Base-by-base conservation (phyloP, 2,888 invertebrate species). In the Amphipyra berbera region DNA sequence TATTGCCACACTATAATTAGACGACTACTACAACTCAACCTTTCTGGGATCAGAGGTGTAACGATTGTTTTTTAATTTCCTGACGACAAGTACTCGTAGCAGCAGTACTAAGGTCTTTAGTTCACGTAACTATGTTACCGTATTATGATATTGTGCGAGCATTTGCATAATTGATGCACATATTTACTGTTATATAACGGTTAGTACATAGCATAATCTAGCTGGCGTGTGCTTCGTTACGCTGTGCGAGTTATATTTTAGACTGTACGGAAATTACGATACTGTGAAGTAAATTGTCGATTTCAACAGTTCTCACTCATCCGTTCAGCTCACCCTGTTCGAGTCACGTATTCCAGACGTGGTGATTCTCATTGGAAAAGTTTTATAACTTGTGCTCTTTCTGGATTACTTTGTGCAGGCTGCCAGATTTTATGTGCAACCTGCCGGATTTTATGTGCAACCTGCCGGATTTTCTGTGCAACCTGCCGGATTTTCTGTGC, bases 151-250 rank as follows among this genome's bases (percentile, higher is more conserved):
- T 35, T 45, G 12, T 40, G 38, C 30, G 1, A 0, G 5, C 10
- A 53, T 64, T 54, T 66, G 53, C 65, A 50, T 54, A 50, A 65
- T 52, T 27, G 41, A 54, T 59, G 54, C 50, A 60, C 49, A 46
- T 54, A 37, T 53, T 38, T n/a, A 41, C 27, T 41, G 15, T 0
- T 37, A 0, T 10, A 10, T 53, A 40, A 55, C 52, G 37, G 53
- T 52, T 1, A 8, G 14, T 48, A 9, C 27, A 9, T 27, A 65
- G n/a, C n/a, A n/a, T 44, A 14, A 61, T 38, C 7, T 6, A n/a
- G n/a, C 8, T 44, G 13, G 33, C 50, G 49, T 46, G 54, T 45
- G 7, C 14, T 15, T 44, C 13, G 13, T 33, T 41, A 45, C 21
- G 40, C 21, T 15, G 3, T 42, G 42, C 42, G 50, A 42, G 10